Evolutionary conservation across 2,113 vertebrate species (phyloP), one percentile per base, ranked within the genome.

Genomic region (Paracyprichromis sp.): DNA sequence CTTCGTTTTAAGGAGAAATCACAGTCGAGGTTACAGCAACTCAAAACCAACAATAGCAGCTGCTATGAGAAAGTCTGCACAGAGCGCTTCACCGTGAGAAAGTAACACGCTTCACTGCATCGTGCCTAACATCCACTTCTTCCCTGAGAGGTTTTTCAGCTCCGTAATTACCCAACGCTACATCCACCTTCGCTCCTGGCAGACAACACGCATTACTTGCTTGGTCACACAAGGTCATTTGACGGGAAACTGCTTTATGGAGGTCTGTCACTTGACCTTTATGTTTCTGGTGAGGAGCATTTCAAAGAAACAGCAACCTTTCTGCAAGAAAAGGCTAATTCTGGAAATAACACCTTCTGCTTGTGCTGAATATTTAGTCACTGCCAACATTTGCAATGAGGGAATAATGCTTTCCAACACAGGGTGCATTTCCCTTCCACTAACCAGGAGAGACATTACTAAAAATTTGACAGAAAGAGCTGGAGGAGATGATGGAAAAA

Each of bases 401-500:
- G 50, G 31, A 85, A 88, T 76, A 84, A 61, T 81, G 71, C 31
- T 47, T 71, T 43, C 16, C 66, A 84, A 76, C 6, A 17, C 4
- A 19, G 69, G 14, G 6, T 47, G 24, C 21, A 29, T 9, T 4
- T 57, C 86, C n/a, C 57, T 69, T 80, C 84, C 69, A 84, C 85
- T 24, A 84, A 59, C 36, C 36, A 79, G 31, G 17, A 87, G 76
- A 88, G 29, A 83, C 24, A 36, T 36, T 54, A 50, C 54, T 87
- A n/a, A 59, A 88, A 61, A 88, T 52, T 86, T 52, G 14, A 89
- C 85, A 87, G 38, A 52, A 73, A 85, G 69, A 82, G 54, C 88
- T 90, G 63, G 24, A 87, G 45, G 53, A 85, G 83, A 84, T 10
- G 61, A 88, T 90, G 89, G 92, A 71, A 89, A 63, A 83, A 93